Percentiles rank a stretch among this genome's conserved stretches.
phyloP scores from a whole-genome alignment of 2,797 vertebrate genomes.

The Anniella stebbinsi region DNA sequence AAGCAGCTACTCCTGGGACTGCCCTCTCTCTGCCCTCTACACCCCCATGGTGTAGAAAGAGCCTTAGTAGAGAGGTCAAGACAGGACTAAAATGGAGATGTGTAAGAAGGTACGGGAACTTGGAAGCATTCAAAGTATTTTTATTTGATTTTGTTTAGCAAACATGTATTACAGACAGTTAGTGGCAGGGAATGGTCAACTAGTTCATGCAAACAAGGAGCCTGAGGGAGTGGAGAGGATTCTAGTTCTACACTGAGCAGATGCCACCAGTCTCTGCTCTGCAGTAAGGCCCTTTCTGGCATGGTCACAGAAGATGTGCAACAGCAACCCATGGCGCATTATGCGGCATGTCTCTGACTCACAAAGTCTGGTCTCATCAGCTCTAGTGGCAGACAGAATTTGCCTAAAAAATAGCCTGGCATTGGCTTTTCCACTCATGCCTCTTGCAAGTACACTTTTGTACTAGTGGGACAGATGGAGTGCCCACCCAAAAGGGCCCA shows the following conservation, averaged over 20 bases:
- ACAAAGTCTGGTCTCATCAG: background rate
- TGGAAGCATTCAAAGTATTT: background rate
- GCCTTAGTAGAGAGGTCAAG: too few species aligned
- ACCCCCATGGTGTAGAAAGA: too few species aligned
- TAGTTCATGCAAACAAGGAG: background rate
- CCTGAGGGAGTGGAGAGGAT: background rate
- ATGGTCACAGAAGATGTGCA: background rate
- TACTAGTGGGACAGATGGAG: background rate
- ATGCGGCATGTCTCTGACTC: background rate
- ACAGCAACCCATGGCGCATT: too few species aligned
- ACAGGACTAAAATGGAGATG: background rate
- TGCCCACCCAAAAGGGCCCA: too few species aligned
- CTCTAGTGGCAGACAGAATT: background rate
- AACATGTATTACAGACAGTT: background rate
- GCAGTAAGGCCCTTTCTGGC: background rate
- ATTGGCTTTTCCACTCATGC: background rate
- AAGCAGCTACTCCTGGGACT: too few species aligned
- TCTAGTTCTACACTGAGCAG: background rate
- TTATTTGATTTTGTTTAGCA: background rate
- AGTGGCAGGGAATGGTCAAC: background rate
- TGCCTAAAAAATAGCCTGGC: background rate
- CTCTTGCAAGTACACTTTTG: background rate
- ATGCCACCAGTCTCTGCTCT: background rate
- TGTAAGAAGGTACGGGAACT: background rate
- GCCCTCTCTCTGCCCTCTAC: too few species aligned